These are phyloP conservation scores for Porites divaricata DNA, from an alignment of 92 coral and sea anemone species.

Conservation along the genomic window DNA sequence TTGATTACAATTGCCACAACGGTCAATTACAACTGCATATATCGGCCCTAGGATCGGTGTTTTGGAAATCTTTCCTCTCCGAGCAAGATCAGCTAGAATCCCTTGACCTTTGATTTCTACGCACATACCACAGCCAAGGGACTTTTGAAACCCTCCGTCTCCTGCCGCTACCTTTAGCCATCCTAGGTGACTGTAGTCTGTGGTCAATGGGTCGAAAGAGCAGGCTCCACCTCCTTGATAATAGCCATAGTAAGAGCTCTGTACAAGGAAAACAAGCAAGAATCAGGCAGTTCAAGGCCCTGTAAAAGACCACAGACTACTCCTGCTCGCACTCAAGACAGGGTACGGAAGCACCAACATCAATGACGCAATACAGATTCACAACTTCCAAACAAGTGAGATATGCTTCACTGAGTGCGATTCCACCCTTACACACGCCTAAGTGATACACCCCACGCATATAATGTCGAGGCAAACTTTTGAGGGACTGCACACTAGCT, in stretches of 20 bases:
- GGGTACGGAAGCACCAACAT: too few relatives aligned
- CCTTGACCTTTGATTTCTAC: constrained; percentile 84
- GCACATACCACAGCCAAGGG: constrained; percentile 93
- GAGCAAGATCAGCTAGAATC: constrained; percentile 54
- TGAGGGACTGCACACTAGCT: too few relatives aligned
- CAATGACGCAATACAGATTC: too few relatives aligned
- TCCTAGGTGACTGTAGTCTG: constrained; percentile 71
- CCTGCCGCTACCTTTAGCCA: constrained; percentile 90
- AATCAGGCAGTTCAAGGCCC: too few relatives aligned
- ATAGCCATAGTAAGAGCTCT: constrained; percentile 83
- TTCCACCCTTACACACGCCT: too few relatives aligned
- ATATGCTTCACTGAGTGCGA: too few relatives aligned
- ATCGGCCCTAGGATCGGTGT: constrained; percentile 81
- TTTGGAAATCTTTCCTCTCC: constrained; percentile 42
- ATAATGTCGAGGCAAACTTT: too few relatives aligned
- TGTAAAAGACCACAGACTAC: too few relatives aligned
- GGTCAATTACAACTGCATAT: constrained; percentile 77
- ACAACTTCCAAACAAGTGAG: too few relatives aligned
- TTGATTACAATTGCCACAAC: constrained; percentile 75
- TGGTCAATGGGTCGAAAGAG: constrained; percentile 73
- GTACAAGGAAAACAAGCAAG: not conserved
- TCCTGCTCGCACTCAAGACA: too few relatives aligned
- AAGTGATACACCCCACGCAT: too few relatives aligned
- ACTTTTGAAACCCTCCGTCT: constrained; percentile 69
- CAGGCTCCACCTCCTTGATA: constrained; percentile 83